Conservation (phyloP, 2,888 invertebrate genomes). For the Dolomedes plantarius region DNA sequence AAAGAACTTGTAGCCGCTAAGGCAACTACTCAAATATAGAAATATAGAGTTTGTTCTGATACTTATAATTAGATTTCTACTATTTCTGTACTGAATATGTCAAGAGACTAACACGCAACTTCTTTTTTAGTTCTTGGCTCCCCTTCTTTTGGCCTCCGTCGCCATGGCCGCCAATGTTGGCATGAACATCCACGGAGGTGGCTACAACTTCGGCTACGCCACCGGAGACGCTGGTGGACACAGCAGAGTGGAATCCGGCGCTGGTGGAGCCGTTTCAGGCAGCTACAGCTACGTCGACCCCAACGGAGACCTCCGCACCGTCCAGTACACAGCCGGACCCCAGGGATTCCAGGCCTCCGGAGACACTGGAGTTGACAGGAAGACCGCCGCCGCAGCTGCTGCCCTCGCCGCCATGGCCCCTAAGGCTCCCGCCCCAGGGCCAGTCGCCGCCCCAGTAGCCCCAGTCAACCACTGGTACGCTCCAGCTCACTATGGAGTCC, state of each 20-base stretch:
- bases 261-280: conserved; percentile 42
- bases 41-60: too few relatives aligned
- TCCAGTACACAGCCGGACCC: conserved; percentile 64
- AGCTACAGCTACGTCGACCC: conserved; percentile 70
- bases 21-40: too few relatives aligned
- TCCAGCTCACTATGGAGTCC: background rate
- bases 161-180: conserved; percentile 57
- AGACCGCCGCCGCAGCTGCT: conserved; percentile 70
- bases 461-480: background rate
- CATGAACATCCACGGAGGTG: conserved; percentile 54
- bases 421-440: conserved; percentile 33
- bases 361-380: conserved; percentile 71
- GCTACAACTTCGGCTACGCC: conserved; percentile 66
- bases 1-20: too few relatives aligned
- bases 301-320: conserved; percentile 65
- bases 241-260: conserved; percentile 42
- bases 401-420: conserved; percentile 62
- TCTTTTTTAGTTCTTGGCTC: conserved; percentile 28
- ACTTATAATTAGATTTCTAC: too few relatives aligned
- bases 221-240: conserved; percentile 68
- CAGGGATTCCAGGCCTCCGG: conserved; percentile 69
- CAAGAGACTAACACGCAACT: too few relatives aligned
- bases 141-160: conserved; percentile 38
- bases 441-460: background rate
- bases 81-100: too few relatives aligned